Evolutionary conservation across 2,113 vertebrate genomes (phyloP).

Genomic region (Cyprinodon tularosa): DNA sequence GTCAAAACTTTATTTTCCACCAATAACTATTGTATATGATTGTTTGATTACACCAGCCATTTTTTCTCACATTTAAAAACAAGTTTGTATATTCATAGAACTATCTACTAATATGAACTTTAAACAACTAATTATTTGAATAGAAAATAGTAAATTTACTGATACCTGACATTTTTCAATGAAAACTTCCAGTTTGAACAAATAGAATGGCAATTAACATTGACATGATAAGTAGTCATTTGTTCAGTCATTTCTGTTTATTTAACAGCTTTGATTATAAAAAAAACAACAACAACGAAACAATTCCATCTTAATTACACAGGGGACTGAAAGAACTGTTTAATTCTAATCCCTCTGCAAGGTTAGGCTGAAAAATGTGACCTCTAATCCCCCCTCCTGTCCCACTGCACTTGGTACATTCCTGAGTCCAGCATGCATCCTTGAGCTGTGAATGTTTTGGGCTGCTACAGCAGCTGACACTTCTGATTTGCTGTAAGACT

Average conservation of each 20-base stretch:
- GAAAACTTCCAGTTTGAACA: neutral
- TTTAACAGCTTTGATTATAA: neutral
- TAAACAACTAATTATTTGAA: too few relatives aligned
- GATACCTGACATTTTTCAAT: neutral
- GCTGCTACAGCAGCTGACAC: conserved; percentile 45
- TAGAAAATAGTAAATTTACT: neutral
- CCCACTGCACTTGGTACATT: conserved; percentile 34
- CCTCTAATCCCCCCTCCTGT: conserved; percentile 37
- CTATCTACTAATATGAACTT: too few relatives aligned
- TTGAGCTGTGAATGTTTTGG: conserved; percentile 13
- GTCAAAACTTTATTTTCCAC: too few relatives aligned
- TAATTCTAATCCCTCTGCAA: neutral
- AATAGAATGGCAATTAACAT: neutral
- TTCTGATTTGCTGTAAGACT: conserved; percentile 49
- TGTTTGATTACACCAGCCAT: too few relatives aligned
- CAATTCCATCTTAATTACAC: neutral
- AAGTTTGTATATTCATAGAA: too few relatives aligned
- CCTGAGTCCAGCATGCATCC: conserved; percentile 16
- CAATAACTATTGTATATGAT: too few relatives aligned
- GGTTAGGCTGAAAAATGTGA: conserved; percentile 20
- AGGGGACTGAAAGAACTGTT: neutral
- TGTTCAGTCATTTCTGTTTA: neutral
- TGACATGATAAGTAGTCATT: neutral
- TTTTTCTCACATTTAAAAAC: too few relatives aligned
- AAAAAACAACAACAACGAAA: neutral